Evolutionary conservation across 2,888 invertebrate genomes (phyloP).

Genomic region (Mesochorus sp.): DNA sequence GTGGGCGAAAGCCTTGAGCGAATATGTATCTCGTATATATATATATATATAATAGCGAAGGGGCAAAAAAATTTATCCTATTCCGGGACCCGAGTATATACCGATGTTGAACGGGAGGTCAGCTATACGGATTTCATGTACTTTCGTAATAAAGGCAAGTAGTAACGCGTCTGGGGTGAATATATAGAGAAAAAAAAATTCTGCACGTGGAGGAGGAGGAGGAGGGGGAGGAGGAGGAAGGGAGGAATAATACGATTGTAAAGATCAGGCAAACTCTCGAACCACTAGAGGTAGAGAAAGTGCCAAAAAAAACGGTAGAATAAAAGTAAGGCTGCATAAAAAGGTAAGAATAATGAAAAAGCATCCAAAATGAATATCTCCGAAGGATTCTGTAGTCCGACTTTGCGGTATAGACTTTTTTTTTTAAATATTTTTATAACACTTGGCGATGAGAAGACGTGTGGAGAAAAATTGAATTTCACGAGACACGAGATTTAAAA

Average conservation of each 20-base stretch:
- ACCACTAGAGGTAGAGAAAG: background rate
- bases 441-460: background rate
- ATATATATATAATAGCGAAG: background rate
- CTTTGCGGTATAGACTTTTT: too few species aligned
- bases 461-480: background rate
- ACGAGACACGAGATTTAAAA: too few species aligned
- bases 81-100: background rate
- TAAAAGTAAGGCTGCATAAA: background rate
- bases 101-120: constrained; percentile 3
- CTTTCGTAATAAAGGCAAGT: constrained; percentile 4
- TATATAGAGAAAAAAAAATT: constrained; percentile 17
- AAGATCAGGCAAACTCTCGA: background rate
- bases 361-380: background rate
- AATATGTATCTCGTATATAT: background rate
- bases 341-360: background rate
- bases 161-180: background rate
- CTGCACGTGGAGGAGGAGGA: background rate
- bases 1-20: constrained; percentile 20
- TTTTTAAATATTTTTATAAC: too few species aligned
- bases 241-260: background rate
- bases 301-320: background rate
- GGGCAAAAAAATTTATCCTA: constrained; percentile 23
- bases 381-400: background rate
- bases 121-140: constrained; percentile 12
- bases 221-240: background rate